These are phyloP conservation scores for Eulemur rufifrons DNA, from an alignment of 2,113 vertebrate species.

Conservation along the genomic window DNA sequence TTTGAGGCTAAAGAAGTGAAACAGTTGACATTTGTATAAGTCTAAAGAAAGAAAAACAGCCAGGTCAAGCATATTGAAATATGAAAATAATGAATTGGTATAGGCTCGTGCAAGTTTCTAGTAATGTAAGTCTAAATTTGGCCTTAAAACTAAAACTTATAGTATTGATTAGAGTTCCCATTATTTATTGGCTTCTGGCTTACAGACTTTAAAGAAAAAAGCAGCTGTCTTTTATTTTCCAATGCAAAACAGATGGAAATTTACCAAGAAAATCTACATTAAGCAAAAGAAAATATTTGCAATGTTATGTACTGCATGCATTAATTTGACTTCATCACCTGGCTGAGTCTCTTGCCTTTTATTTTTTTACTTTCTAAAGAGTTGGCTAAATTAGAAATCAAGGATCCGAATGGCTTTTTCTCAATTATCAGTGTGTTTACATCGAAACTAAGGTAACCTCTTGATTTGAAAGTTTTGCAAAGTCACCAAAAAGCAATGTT, in stretches of 20 bases:
- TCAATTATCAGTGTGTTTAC: not conserved
- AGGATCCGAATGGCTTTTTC: slow-evolving; percentile 33
- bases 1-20: not conserved
- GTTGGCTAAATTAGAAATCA: slow-evolving; percentile 35
- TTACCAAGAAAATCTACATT: slow-evolving; percentile 40
- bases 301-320: slow-evolving; percentile 23
- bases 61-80: not conserved
- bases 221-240: slow-evolving; percentile 53
- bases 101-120: slow-evolving; percentile 4
- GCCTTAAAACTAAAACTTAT: slow-evolving; percentile 54
- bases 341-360: slow-evolving; percentile 38
- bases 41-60: slow-evolving; percentile 10
- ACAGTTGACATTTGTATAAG: not conserved
- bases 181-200: slow-evolving; percentile 57
- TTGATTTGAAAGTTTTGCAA: slow-evolving; percentile 59
- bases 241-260: slow-evolving; percentile 64
- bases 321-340: slow-evolving; percentile 54
- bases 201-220: slow-evolving; percentile 33
- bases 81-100: slow-evolving; percentile 27
- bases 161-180: slow-evolving; percentile 26
- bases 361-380: slow-evolving; percentile 57
- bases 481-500: slow-evolving; percentile 41
- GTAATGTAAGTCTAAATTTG: slow-evolving; percentile 32
- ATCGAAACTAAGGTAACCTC: not conserved
- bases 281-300: slow-evolving; percentile 57